Conservation (phyloP, 2,797 vertebrate species). For the Myotis myotis region DNA sequence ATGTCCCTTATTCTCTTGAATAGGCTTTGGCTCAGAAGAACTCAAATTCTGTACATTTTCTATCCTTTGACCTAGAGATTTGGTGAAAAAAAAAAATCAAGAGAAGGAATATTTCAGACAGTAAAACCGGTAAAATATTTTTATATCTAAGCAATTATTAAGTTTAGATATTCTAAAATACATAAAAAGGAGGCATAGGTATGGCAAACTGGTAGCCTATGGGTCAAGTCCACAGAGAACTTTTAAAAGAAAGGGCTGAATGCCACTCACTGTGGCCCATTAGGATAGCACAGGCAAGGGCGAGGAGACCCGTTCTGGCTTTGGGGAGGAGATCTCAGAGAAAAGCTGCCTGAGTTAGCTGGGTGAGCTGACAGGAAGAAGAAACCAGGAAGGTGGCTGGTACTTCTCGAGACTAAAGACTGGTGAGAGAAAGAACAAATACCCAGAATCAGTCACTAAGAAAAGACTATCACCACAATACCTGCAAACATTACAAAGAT, state of each 20-base stretch:
- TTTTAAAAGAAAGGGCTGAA: not conserved
- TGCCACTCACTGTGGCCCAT: not conserved
- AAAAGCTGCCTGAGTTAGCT: not conserved
- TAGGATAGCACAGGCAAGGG: not conserved
- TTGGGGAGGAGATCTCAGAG: not conserved
- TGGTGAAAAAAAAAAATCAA: not conserved
- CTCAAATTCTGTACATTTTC: slow-evolving; percentile 87
- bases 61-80: slow-evolving; percentile 88
- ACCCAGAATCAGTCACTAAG: not conserved
- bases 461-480: not conserved
- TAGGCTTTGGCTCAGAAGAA: slow-evolving; percentile 84
- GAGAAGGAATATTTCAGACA: slow-evolving; percentile 25
- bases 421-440: not conserved
- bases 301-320: not conserved
- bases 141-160: not conserved
- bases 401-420: not conserved
- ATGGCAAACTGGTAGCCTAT: not conserved
- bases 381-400: not conserved
- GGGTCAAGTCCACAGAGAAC: not conserved
- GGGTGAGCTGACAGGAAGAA: not conserved
- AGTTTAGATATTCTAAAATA: not conserved
- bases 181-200: not conserved
- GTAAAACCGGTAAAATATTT: not conserved
- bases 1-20: slow-evolving; percentile 83
- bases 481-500: not conserved